Base-by-base conservation (phyloP, 2,113 vertebrate species). In the Pyxicephalus adspersus region DNA sequence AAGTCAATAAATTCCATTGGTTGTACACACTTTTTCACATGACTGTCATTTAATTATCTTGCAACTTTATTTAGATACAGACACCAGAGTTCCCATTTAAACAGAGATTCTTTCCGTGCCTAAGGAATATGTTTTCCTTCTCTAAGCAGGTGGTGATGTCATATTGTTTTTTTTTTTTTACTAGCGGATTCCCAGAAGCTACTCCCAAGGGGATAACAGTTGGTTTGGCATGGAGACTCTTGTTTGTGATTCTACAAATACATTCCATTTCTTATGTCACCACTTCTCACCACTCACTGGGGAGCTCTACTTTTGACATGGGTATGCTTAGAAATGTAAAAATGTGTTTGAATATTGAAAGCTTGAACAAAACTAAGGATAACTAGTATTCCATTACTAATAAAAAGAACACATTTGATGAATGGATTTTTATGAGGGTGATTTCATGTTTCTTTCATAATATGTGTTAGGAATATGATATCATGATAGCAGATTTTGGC, bases 101-200 rank as follows among this genome's bases (percentile, higher is more conserved):
- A 38, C 38, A 38, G 38, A 45, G 38, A 11, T 45, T 26, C 11
- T 61, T 61, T 61, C 23, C 15, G 15, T 11, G 22, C 25, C 22
- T 61, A 13, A 26, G 58, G 23, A 61, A 61, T 61, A 61, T 61
- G 22, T 61, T 61, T 61, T 61, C 58, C n/a, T 61, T 25, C 22
- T 25, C 58, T 61, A 61, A 61, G 22, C 58, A 61, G 58, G 58
- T 61, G 58, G 58, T 61, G 58, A 61, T 61, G 58, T 61, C 58
- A 61, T 61, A 26, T 61, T 61, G 23, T 25, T 26, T 61, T 45
- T 26, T 9, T 25, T 26, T 61, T 45, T 26, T 61, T 25, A 61
- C 58, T 61, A 61, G 58, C 19, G 22, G 20, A 66, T 66, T 66
- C 64, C 64, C 31, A 66, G 64, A 66, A 66, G 31, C 64, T 38